Evolutionary conservation across 23 tunicate species (phyloP).

Genomic region (Clavelina lepadiformis): DNA sequence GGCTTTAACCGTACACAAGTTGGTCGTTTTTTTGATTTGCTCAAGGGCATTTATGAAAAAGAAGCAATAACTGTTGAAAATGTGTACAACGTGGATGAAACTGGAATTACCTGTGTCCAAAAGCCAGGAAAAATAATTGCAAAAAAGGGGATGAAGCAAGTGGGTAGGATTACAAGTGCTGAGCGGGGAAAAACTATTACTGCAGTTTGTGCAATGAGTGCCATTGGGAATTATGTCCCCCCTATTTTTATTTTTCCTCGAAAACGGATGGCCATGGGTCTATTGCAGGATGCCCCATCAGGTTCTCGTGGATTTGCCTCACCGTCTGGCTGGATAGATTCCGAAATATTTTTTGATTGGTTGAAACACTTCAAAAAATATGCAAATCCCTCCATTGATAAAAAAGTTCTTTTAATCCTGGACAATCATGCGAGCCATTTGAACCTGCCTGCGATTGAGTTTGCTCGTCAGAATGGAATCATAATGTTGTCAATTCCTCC

Average conservation of each 20-base stretch:
- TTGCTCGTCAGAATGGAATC: background rate
- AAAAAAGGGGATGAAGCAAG: conserved; percentile 8
- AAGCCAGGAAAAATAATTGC: conserved; percentile 18
- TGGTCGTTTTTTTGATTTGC: conserved; percentile 11
- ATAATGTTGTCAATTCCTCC: conserved; percentile 17
- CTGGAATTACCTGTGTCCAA: conserved; percentile 21
- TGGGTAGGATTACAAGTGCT: conserved; percentile 1
- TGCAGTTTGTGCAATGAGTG: conserved; percentile 5
- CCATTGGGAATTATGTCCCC: conserved; percentile 8
- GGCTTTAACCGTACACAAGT: conserved; percentile 27
- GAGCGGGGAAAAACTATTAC: conserved; percentile 9
- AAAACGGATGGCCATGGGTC: background rate
- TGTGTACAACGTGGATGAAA: conserved; percentile 36
- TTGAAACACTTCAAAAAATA: conserved; percentile 1
- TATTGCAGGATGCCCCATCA: background rate
- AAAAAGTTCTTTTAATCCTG: conserved; percentile 3
- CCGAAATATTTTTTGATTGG: conserved; percentile 5
- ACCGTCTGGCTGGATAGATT: conserved; percentile 10
- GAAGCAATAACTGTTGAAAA: conserved; percentile 8
- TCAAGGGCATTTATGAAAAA: conserved; percentile 5
- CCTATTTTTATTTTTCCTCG: conserved; percentile 9
- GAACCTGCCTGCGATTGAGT: conserved; percentile 12
- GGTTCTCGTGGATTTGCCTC: conserved; percentile 1
- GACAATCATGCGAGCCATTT: conserved; percentile 23
- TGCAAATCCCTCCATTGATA: background rate